phyloP scores from a whole-genome alignment of 2,113 vertebrate species.

The Platysternon megacephalum region DNA sequence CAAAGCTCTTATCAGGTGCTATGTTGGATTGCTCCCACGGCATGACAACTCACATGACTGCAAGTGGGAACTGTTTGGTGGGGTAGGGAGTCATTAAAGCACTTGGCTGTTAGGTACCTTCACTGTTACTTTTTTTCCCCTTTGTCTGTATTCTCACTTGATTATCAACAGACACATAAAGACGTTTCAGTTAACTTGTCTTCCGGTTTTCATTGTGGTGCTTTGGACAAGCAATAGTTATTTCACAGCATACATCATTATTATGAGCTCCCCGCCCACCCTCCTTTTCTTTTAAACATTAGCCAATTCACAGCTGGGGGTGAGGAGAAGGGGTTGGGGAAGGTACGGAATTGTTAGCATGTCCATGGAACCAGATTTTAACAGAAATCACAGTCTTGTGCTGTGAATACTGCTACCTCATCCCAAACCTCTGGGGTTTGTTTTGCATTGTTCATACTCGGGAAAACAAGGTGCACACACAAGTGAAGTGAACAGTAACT shows the following conservation, averaged over 20 bases:
- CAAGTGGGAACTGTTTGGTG: not conserved
- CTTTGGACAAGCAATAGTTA: too few relatives aligned
- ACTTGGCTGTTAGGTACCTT: not conserved
- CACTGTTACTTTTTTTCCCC: not conserved
- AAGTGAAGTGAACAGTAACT: not conserved
- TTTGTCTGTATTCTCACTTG: too few relatives aligned
- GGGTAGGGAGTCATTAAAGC: not conserved
- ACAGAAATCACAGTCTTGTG: not conserved
- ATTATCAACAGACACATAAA: not conserved
- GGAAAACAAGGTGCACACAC: not conserved
- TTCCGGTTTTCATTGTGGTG: not conserved
- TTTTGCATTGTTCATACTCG: not conserved
- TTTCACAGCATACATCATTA: not conserved
- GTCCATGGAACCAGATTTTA: not conserved
- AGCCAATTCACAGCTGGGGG: not conserved
- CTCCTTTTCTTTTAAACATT: not conserved
- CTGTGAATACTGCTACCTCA: not conserved
- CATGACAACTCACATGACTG: not conserved
- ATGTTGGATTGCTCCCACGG: too few relatives aligned
- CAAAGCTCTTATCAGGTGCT: not conserved
- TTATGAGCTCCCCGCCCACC: not conserved
- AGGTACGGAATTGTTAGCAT: not conserved
- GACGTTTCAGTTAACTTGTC: not conserved
- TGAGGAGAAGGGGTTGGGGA: not conserved
- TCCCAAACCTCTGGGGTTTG: not conserved